Evolutionary conservation across 2,113 vertebrate species (phyloP).

Genomic region (Macroglossus sobrinus): DNA sequence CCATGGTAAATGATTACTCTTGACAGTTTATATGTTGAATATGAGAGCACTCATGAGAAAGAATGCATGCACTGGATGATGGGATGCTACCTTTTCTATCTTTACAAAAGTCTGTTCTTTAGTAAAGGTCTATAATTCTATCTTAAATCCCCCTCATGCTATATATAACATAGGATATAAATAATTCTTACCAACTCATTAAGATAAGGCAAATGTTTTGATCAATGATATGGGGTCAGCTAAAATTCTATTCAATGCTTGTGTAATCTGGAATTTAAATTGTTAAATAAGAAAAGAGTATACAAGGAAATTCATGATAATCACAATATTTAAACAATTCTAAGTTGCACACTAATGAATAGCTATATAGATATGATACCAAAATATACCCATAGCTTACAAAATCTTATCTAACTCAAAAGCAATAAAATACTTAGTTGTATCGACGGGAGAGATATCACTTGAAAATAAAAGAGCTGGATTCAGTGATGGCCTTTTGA

Average conservation of each 20-base stretch:
- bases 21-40: slow-evolving; percentile 25
- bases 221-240: neutral
- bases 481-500: neutral
- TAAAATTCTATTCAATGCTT: neutral
- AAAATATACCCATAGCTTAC: neutral
- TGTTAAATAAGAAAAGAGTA: neutral
- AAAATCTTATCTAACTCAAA: neutral
- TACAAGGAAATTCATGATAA: neutral
- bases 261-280: neutral
- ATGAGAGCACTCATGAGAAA: slow-evolving; percentile 7
- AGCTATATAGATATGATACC: neutral
- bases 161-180: neutral
- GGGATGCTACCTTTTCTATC: neutral
- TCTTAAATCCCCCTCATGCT: neutral
- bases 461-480: neutral
- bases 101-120: slow-evolving; percentile 17
- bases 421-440: neutral
- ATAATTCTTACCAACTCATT: neutral
- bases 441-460: neutral
- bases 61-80: neutral
- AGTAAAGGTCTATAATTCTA: neutral
- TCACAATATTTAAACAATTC: neutral
- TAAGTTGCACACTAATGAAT: neutral
- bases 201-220: neutral
- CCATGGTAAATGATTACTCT: neutral